Evolutionary conservation across 2,888 invertebrate genomes (phyloP), one percentile per base, ranked within the genome.

Genomic region (Oegoconia quadripuncta): DNA sequence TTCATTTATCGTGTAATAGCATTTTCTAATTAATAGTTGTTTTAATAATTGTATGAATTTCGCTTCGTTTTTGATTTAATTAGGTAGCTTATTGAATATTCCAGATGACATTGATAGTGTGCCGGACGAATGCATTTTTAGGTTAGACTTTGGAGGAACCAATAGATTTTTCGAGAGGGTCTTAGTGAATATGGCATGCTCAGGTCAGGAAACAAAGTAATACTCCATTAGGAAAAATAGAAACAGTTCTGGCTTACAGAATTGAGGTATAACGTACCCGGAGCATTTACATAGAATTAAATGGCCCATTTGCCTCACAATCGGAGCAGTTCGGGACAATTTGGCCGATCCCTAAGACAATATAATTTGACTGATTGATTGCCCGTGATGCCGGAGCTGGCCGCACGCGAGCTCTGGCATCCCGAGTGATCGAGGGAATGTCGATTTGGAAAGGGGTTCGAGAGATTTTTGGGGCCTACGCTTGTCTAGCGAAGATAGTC

Each of bases 321-420:
- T 42, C 34, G 2, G 13, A 20, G 8, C 13, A 13, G 14, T 8
- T 34, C 31, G 22, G 34, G 36, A 36, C 74, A 68, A 77, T 78
- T 76, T 75, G 62, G 71, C 57, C 69, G 66, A 68, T 74, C 70
- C 64, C 70, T 72, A 72, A 81, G 84, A 84, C 84, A 83, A 80
- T 78, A 76, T 84, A 84, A 83, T 83, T 82, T 74, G 82, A 76
- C 81, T 82, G 83, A 83, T 79, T 81, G 83, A 84, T 83, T 64
- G 79, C 60, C 26, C 38, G 48, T 51, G 46, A 47, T 36, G 29
- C 13, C 25, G 26, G 27, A 38, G 32, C 15, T 13, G 16, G 30
- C 7, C 16, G 34, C 40, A 40, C 40, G 40, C 40, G 35, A 39
- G 17, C 20, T 8, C 30, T n/a, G 32, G 32, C 20, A 32, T 32